Evolutionary conservation across 2,888 invertebrate species (phyloP).

Genomic region (Campoplex nolae): DNA sequence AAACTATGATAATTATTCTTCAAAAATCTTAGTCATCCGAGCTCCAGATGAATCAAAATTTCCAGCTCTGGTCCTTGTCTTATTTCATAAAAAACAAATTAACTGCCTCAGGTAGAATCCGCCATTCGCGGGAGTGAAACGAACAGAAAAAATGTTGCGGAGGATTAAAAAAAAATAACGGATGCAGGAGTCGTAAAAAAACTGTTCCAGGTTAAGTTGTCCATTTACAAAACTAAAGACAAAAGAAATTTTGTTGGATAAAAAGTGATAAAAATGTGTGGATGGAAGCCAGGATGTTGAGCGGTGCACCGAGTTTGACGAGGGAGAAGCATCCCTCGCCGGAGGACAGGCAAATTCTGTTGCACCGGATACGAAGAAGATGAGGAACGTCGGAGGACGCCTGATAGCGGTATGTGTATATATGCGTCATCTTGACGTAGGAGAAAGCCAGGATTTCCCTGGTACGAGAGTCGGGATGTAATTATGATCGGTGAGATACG

Average conservation of each 20-base stretch:
- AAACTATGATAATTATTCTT: neutral
- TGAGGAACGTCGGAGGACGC: constrained; percentile 36
- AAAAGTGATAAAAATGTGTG: neutral
- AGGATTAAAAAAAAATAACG: neutral
- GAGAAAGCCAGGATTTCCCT: constrained; percentile 73
- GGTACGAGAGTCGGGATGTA: constrained; percentile 81
- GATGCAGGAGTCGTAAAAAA: neutral
- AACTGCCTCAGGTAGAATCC: neutral
- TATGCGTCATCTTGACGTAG: constrained; percentile 32
- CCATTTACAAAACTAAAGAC: neutral
- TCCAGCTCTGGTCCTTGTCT: neutral
- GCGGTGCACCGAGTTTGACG: constrained; percentile 31
- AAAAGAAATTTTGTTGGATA: neutral
- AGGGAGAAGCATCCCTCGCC: constrained; percentile 49
- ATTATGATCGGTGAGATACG: constrained; percentile 85
- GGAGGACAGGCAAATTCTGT: constrained; percentile 59
- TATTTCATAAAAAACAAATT: neutral
- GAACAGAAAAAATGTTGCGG: neutral
- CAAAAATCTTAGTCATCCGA: neutral
- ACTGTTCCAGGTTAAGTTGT: neutral
- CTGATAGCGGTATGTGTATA: constrained; percentile 8
- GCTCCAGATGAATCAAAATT: neutral
- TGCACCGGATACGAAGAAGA: constrained; percentile 47
- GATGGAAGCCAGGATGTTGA: neutral
- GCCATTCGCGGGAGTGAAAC: neutral